Evolutionary conservation across 2,113 vertebrate genomes (phyloP), one percentile per base, ranked within the genome.

Genomic region (Indicator maculatus): DNA sequence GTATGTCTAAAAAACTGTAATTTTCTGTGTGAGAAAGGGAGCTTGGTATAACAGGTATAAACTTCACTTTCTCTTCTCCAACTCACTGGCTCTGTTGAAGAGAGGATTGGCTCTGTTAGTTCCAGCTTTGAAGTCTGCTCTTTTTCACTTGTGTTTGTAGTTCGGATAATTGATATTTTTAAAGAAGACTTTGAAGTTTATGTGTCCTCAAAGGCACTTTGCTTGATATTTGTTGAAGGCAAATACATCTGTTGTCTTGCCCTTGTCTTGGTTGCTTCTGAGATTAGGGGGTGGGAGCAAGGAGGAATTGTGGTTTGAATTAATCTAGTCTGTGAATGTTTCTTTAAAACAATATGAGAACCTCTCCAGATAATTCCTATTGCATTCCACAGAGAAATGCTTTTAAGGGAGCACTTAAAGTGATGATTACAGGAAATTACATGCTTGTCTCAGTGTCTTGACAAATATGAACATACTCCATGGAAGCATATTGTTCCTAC

Each of bases 261-360:
- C 9, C 41, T 63, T 71, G 44, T 33, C 33, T 86, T 44, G 16
- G 9, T 56, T 84, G 81, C 44, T 65, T 81, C 45, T 70, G 75
- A 44, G 47, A 16, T 55, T 67, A 61, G 53, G 4, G 17, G 7
- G 9, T 24, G 50, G 16, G 1, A 53, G 31, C 53, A 82, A 75
- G 39, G 26, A 71, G 9, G n/a, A 74, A 50, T 41, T 72, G 12
- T 55, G 14, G 72, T 89, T 60, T 72, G 55, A 53, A 26, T 77
- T 27, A 80, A 59, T 28, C 18, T 83, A 77, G 18, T 55, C 27
- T 45, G 13, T 59, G 31, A 5, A 1, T 56, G 11, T 67, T 93
- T 91, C 30, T 91, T 93, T 78, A 73, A 82, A 91, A 89, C 33
- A 82, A n/a, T 65, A n/a, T 26, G n/a, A 75, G 77, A 91, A 87